Conservation (phyloP, 2,113 vertebrate species). For the Lepus timidus region DNA sequence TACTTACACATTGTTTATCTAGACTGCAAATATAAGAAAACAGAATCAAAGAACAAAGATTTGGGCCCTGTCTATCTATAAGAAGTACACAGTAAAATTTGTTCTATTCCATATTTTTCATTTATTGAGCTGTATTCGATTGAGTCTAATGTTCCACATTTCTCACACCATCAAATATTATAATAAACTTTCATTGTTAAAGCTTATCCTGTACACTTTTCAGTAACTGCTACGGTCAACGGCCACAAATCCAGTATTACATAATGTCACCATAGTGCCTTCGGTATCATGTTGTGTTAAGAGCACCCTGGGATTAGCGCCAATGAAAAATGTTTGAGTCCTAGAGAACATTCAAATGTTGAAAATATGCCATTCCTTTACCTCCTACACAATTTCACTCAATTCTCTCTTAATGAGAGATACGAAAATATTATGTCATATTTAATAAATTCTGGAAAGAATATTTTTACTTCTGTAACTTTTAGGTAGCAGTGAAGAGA, state of each 20-base stretch:
- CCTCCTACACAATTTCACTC: background rate
- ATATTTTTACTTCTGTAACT: background rate
- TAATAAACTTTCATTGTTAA: constrained; percentile 15
- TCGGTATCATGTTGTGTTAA: background rate
- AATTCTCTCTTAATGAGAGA: background rate
- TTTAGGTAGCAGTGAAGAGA: constrained; percentile 11
- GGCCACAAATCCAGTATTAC: background rate
- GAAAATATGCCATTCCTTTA: background rate
- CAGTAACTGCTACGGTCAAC: constrained; percentile 2
- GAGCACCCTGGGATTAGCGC: constrained; percentile 2
- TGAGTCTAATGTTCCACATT: background rate
- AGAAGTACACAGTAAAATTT: background rate
- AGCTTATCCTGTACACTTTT: background rate
- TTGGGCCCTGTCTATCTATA: background rate
- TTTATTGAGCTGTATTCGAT: background rate
- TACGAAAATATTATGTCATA: background rate
- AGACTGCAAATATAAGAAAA: background rate
- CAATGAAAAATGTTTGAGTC: constrained; percentile 7
- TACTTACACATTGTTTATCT: background rate
- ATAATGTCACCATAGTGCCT: background rate
- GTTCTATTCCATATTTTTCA: background rate
- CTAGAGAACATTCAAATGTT: background rate
- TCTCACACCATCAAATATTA: background rate
- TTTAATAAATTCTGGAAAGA: background rate
- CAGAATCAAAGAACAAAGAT: background rate